These are phyloP conservation scores for Notoglanidium macrostoma DNA, from an alignment of 2,797 vertebrate genomes.

Conservation along the genomic window DNA sequence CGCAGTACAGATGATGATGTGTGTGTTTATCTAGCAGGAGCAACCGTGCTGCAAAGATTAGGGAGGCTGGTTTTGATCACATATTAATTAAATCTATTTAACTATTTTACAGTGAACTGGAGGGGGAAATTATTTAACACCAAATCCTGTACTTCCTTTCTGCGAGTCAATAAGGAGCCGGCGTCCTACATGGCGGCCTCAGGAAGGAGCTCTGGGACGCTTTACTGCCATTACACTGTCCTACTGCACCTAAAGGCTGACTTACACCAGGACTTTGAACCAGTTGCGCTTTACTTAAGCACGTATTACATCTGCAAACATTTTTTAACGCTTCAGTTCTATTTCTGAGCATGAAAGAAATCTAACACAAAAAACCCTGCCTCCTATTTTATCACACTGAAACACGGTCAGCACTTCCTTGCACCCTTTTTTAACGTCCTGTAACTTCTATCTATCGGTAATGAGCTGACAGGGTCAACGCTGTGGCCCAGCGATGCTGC, in stretches of 20 bases:
- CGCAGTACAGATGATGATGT: not conserved
- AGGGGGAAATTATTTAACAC: not conserved
- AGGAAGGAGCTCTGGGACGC: not conserved
- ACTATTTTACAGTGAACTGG: not conserved
- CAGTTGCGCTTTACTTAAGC: not conserved
- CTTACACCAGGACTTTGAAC: no score
- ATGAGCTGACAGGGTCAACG: no score
- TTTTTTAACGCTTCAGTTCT: no score
- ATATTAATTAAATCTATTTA: not conserved
- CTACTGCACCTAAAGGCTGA: not conserved
- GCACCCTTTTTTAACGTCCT: no score
- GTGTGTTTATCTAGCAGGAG: not conserved
- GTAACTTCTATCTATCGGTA: no score
- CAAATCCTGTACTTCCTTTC: not conserved
- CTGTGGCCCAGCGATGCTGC: no score
- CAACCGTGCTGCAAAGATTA: not conserved
- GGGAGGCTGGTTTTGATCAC: not conserved
- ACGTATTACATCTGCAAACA: no score
- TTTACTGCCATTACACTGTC: not conserved
- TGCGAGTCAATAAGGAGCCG: not conserved
- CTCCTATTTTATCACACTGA: no score
- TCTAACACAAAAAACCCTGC: no score
- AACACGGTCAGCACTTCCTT: no score
- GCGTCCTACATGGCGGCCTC: not conserved
- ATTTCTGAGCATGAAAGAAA: no score